Evolutionary conservation across 2,888 invertebrate genomes (phyloP).

Genomic region (Acanthosepion lycidas): DNA sequence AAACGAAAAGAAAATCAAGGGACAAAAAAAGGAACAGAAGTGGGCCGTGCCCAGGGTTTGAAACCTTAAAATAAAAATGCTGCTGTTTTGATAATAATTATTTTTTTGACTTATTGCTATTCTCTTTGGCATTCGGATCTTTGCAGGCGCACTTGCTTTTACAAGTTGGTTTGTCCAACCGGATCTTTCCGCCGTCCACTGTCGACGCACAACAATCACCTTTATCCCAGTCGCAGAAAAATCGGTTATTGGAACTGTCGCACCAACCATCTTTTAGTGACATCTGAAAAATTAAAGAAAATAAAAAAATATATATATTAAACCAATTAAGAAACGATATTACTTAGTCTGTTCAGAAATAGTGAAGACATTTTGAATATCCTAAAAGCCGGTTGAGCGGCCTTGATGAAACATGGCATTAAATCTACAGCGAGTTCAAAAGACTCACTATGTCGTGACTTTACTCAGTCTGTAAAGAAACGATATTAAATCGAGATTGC

Average conservation of each 20-base stretch:
- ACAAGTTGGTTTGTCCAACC: conserved; percentile 58
- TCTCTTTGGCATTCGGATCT: conserved; percentile 66
- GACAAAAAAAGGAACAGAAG: neutral
- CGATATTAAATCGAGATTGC: too few species aligned
- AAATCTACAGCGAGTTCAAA: too few species aligned
- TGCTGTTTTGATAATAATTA: neutral
- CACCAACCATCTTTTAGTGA: conserved; percentile 66
- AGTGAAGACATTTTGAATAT: too few species aligned
- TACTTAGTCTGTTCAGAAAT: too few species aligned
- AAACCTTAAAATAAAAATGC: neutral
- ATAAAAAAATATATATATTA: neutral
- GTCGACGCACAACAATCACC: conserved; percentile 70
- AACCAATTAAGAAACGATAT: neutral
- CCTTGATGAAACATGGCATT: too few species aligned
- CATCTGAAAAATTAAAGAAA: conserved; percentile 53
- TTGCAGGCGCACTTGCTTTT: conserved; percentile 60
- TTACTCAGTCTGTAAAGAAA: too few species aligned
- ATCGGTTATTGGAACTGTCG: conserved; percentile 66
- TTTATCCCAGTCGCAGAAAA: conserved; percentile 67
- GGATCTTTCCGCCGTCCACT: conserved; percentile 57
- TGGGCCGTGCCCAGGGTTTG: neutral
- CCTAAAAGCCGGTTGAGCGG: too few species aligned
- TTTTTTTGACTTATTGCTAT: conserved; percentile 49
- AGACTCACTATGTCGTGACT: too few species aligned
- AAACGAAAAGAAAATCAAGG: neutral